phyloP scores from a whole-genome alignment of 2,113 vertebrate species.

The Urocolius indicus region DNA sequence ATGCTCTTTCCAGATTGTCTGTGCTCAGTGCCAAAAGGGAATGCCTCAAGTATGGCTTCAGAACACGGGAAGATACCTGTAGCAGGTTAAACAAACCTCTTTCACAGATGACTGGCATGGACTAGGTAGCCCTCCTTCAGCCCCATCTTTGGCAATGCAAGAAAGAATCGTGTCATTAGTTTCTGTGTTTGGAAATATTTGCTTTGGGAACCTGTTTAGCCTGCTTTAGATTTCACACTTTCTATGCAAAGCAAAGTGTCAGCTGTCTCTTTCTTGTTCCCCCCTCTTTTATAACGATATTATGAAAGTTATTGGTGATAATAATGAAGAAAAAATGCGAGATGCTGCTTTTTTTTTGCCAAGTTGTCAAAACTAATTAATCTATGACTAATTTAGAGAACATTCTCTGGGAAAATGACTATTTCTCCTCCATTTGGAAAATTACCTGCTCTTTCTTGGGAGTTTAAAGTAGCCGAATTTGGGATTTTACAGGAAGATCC shows the following conservation, averaged over 20 bases:
- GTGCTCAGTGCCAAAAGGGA: not conserved
- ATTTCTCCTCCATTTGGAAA: not conserved
- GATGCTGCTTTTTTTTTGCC: not conserved
- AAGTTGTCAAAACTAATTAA: not conserved
- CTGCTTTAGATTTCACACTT: not conserved
- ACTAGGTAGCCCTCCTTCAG: not conserved
- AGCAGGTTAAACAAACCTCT: not conserved
- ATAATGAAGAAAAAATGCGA: not conserved
- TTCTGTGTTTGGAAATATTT: not conserved
- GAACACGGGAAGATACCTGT: not conserved
- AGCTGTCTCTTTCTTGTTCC: not conserved
- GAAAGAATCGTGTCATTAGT: not conserved
- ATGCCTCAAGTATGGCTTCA: not conserved
- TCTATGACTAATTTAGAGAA: not conserved
- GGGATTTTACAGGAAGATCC: not conserved
- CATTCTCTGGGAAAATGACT: not conserved
- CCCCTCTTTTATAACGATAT: not conserved
- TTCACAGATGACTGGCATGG: not conserved
- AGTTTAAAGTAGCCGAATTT: not conserved
- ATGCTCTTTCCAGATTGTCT: not conserved
- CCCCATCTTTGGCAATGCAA: not conserved
- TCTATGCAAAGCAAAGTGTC: not conserved
- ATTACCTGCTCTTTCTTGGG: not conserved
- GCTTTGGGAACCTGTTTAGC: not conserved
- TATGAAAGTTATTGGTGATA: not conserved